A percentile compares a stretch with the other conserved stretches of the same genome.
Evolutionary conservation across 2,888 invertebrate genomes (phyloP).

Genomic region (Epinotia ramella): DNA sequence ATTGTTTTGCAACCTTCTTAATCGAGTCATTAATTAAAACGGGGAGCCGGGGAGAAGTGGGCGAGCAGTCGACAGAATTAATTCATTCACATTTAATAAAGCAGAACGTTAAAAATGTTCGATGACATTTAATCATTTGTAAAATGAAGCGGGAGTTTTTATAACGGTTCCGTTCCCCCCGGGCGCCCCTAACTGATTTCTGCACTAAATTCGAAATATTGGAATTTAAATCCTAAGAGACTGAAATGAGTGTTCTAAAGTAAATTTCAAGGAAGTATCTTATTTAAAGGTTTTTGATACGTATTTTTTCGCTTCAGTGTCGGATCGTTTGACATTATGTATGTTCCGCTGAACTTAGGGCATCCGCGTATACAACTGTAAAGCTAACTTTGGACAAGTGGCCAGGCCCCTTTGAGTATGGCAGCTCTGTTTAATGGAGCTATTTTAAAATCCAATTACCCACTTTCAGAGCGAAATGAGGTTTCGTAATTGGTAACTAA

Average conservation of each 20-base stretch:
- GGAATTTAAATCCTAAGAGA: slow-evolving; percentile 80
- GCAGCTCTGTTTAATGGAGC: not conserved
- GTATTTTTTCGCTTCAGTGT: slow-evolving; percentile 44
- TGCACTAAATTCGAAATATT: slow-evolving; percentile 58
- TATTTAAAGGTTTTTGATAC: slow-evolving; percentile 45
- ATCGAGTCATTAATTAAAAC: slow-evolving; percentile 38
- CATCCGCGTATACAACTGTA: slow-evolving; percentile 28
- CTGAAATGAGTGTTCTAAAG: slow-evolving; percentile 82
- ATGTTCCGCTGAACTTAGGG: slow-evolving; percentile 33
- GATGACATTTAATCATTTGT: slow-evolving; percentile 16
- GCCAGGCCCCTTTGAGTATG: not conserved
- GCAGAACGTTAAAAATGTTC: slow-evolving; percentile 2
- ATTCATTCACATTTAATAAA: slow-evolving; percentile 12
- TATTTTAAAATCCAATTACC: slow-evolving; percentile 8
- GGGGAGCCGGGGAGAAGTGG: slow-evolving; percentile 19
- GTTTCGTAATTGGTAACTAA: not conserved
- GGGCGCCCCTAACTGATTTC: slow-evolving; percentile 34
- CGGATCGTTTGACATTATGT: slow-evolving; percentile 36
- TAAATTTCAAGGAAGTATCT: slow-evolving; percentile 54
- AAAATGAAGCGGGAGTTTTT: slow-evolving; percentile 14
- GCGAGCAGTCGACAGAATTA: not conserved
- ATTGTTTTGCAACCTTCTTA: slow-evolving; percentile 38
- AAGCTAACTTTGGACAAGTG: not conserved
- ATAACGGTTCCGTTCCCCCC: not conserved
- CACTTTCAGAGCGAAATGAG: not conserved